phyloP scores from a whole-genome alignment of 2,888 invertebrate genomes.

The Nycteola revayana region DNA sequence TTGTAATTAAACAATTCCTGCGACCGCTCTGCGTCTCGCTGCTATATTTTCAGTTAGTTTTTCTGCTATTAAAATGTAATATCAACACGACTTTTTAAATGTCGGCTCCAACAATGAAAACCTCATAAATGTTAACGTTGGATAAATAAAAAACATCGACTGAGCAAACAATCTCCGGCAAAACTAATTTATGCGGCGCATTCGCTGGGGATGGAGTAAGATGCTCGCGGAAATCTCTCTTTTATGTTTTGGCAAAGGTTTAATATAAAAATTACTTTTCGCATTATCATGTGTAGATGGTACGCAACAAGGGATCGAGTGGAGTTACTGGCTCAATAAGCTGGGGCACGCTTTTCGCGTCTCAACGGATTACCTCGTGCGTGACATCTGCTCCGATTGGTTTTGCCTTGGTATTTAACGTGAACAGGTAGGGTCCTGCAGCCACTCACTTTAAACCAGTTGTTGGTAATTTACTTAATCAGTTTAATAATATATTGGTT shows the following conservation, averaged over 20 bases:
- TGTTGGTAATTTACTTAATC: no score
- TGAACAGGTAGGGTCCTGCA: constrained; percentile 22
- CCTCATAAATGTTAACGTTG: constrained; percentile 72
- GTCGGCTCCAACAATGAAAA: constrained; percentile 44
- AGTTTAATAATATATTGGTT: no score
- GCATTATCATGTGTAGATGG: constrained; percentile 73
- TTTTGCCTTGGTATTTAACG: constrained; percentile 50
- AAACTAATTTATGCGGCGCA: constrained; percentile 78
- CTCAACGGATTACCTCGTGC: constrained; percentile 68
- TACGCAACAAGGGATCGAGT: constrained; percentile 51
- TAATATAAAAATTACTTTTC: constrained; percentile 79
- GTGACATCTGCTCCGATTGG: constrained; percentile 66
- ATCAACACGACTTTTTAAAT: constrained; percentile 28
- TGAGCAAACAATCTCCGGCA: constrained; percentile 74
- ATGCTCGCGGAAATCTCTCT: constrained; percentile 62
- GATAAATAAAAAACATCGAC: constrained; percentile 61
- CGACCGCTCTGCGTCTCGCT: constrained; percentile 4
- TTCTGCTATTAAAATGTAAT: constrained; percentile 30
- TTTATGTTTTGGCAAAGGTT: constrained; percentile 76
- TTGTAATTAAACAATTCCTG: constrained; percentile 42
- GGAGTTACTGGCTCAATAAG: constrained; percentile 45
- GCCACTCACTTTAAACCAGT: no score
- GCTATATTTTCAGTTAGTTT: constrained; percentile 23
- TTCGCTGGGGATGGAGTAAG: constrained; percentile 55
- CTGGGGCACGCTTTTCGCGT: constrained; percentile 55